Evolutionary conservation across 2,797 vertebrate species (phyloP).

Genomic region (Channa striata): DNA sequence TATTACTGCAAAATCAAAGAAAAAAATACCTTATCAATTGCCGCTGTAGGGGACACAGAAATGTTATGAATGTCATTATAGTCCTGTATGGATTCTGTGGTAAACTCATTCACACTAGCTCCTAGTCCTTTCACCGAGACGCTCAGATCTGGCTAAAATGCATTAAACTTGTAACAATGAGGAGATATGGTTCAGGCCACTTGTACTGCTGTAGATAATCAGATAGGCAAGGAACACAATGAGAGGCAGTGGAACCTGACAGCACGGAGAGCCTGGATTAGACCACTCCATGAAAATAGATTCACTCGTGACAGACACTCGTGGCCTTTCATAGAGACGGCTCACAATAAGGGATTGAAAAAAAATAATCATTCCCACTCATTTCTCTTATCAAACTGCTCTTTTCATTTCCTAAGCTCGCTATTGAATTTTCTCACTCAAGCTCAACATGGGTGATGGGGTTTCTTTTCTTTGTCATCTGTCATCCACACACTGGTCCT

Average conservation of each 20-base stretch:
- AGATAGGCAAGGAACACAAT: conserved; percentile 70
- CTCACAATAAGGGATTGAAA: conserved; percentile 59
- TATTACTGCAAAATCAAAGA: conserved; percentile 42
- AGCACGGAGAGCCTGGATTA: conserved; percentile 70
- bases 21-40: conserved; percentile 58
- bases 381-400: conserved; percentile 76
- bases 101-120: conserved; percentile 67
- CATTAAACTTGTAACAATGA: conserved; percentile 61
- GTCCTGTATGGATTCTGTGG: conserved; percentile 57
- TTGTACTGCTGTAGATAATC: conserved; percentile 73
- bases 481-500: conserved; percentile 59
- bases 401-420: conserved; percentile 78
- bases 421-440: conserved; percentile 76
- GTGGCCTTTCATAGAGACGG: conserved; percentile 66
- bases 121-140: conserved; percentile 57
- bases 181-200: conserved; percentile 59
- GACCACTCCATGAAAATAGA: conserved; percentile 75
- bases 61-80: conserved; percentile 78
- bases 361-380: conserved; percentile 62
- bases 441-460: conserved; percentile 67
- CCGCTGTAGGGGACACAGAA: conserved; percentile 52
- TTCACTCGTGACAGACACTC: conserved; percentile 66
- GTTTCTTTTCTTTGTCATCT: conserved; percentile 64
- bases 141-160: conserved; percentile 55
- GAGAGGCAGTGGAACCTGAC: conserved; percentile 69